These are phyloP conservation scores for Cordylochernes scorpioides DNA, from an alignment of 2,888 invertebrate genomes.

Conservation along the genomic window DNA sequence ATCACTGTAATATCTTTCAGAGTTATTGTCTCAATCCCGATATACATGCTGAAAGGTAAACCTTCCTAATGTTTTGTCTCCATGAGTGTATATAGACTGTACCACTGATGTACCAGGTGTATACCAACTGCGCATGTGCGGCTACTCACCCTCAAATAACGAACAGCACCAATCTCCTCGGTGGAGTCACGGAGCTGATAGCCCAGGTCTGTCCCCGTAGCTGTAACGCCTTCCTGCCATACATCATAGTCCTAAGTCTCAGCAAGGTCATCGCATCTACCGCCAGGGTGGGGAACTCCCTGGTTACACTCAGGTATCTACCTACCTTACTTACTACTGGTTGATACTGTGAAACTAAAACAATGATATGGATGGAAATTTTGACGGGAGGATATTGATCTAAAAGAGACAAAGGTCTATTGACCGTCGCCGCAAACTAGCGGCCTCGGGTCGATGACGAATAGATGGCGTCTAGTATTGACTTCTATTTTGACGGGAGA, in stretches of 20 bases:
- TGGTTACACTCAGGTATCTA: slow-evolving; percentile 33
- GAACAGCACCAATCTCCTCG: too few species aligned
- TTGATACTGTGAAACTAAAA: too few species aligned
- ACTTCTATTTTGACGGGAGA: neutral
- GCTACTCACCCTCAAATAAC: neutral
- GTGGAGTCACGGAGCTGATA: slow-evolving; percentile 16
- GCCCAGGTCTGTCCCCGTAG: slow-evolving; percentile 28
- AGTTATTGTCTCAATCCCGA: too few species aligned
- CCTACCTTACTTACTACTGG: neutral
- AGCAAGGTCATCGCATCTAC: slow-evolving; percentile 34
- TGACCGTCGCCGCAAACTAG: neutral
- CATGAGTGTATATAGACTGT: too few species aligned
- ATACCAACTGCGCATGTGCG: slow-evolving; percentile 5
- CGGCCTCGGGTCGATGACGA: neutral
- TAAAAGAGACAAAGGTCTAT: neutral
- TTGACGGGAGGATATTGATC: neutral
- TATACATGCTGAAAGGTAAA: too few species aligned
- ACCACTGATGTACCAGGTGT: slow-evolving; percentile 2
- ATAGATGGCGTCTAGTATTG: neutral
- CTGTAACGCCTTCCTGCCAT: slow-evolving; percentile 24
- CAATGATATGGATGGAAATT: too few species aligned
- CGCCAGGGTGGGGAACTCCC: slow-evolving; percentile 35
- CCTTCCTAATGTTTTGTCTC: too few species aligned
- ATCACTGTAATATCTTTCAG: too few species aligned
- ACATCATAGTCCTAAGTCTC: slow-evolving; percentile 19